phyloP scores from a whole-genome alignment of 2,888 invertebrate species.

The Chymomyza fuscimana region DNA sequence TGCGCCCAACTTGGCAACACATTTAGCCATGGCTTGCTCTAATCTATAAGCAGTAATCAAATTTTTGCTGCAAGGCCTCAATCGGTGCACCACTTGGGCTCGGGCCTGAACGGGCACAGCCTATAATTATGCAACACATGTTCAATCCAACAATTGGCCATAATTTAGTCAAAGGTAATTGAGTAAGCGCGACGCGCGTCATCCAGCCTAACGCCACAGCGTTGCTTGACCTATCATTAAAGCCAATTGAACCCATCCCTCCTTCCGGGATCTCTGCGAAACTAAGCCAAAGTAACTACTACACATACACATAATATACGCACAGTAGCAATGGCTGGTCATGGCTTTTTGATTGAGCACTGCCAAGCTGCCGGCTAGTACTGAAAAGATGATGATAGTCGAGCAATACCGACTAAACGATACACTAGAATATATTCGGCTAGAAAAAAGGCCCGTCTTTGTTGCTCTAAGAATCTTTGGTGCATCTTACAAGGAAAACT shows the following conservation, averaged over 20 bases:
- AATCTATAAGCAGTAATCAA: conserved; percentile 71
- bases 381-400: background rate
- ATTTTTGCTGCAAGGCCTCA: conserved; percentile 49
- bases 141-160: conserved; percentile 71
- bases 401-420: background rate
- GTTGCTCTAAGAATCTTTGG: too few relatives aligned
- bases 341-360: background rate
- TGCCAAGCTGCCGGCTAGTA: background rate
- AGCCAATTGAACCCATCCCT: conserved; percentile 21
- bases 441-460: too few relatives aligned
- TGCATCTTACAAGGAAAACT: too few relatives aligned
- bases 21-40: conserved; percentile 29
- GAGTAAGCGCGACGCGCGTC: conserved; percentile 55
- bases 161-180: conserved; percentile 72
- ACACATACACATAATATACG: conserved; percentile 2
- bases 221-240: conserved; percentile 55
- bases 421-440: background rate
- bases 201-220: conserved; percentile 50
- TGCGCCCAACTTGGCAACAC: conserved; percentile 50
- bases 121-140: conserved; percentile 72
- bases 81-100: conserved; percentile 3
- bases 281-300: conserved; percentile 23
- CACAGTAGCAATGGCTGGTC: conserved; percentile 30
- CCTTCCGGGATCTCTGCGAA: conserved; percentile 12
- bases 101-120: conserved; percentile 52